Percentiles rank a stretch among this genome's conserved stretches.
Conservation (phyloP, 1,140 invertebrate species). For the fruit fly (Drosophila melanogaster) region Release_6_plus_ISO1_MT NT_037436.4:8542001-8542500, state of each 20-base stretch:
- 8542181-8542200: conserved; percentile 64
- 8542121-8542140: conserved; percentile 59
- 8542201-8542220: conserved; percentile 45
- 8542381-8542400: too few species aligned
- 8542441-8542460: background rate
- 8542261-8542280: conserved; percentile 20
- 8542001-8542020: conserved; percentile 39
- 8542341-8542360: too few species aligned
- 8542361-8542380: too few species aligned
- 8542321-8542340: too few species aligned
- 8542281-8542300: too few species aligned
- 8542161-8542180: conserved; percentile 82
- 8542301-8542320: too few species aligned
- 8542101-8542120: conserved; percentile 40
- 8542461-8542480: conserved; percentile 12
- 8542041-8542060: conserved; percentile 26
- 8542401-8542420: too few species aligned
- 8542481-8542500: conserved; percentile 67
- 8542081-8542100: conserved; percentile 71
- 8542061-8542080: conserved; percentile 58
- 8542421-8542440: too few species aligned
- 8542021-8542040: conserved; percentile 25
- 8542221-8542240: conserved; percentile 62
- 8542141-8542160: conserved; percentile 80
- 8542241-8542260: background rate